phyloP scores from a whole-genome alignment of 2,888 invertebrate species.

The Tubulanus polymorphus region DNA sequence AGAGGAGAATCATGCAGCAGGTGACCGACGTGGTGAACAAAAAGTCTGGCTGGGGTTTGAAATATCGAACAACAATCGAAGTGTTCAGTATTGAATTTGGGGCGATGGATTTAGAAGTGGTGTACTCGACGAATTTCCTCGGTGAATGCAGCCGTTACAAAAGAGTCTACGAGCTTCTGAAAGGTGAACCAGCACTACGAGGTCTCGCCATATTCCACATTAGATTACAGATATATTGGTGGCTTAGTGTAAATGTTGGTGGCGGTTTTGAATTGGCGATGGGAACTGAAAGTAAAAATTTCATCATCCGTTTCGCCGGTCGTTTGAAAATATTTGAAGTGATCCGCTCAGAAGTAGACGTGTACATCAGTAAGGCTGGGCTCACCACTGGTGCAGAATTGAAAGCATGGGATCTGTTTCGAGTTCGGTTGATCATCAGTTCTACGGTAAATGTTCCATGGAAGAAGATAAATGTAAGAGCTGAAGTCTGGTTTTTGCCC shows the following conservation, averaged over 20 bases:
- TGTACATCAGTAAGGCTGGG: slow-evolving; percentile 16
- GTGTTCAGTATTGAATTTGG: slow-evolving; percentile 5
- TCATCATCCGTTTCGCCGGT: slow-evolving; percentile 10
- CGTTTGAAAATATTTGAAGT: slow-evolving; percentile 3
- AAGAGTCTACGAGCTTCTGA: slow-evolving; percentile 10
- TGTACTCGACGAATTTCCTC: slow-evolving; percentile 11
- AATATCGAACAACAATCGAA: slow-evolving; percentile 1
- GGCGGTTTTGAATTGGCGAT: too few species aligned
- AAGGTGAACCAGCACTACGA: slow-evolving; percentile 14
- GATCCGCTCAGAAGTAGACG: slow-evolving; percentile 12
- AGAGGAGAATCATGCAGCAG: background rate
- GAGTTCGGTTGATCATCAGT: slow-evolving; percentile 12
- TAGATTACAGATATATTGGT: background rate
- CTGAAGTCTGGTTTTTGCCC: slow-evolving; percentile 15
- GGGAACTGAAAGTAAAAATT: slow-evolving; percentile 9
- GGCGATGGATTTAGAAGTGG: slow-evolving; percentile 18
- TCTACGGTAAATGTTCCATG: slow-evolving; percentile 13
- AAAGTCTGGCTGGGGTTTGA: background rate
- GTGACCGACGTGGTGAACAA: background rate
- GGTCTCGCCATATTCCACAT: slow-evolving; percentile 6
- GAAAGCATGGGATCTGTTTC: slow-evolving; percentile 18
- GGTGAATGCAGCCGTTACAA: slow-evolving; percentile 15
- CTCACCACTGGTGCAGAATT: slow-evolving; percentile 16
- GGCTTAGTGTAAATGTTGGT: too few species aligned
- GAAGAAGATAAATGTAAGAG: slow-evolving; percentile 14